phyloP scores from a whole-genome alignment of 2,797 vertebrate genomes.

The Uromys caudimaculatus region DNA sequence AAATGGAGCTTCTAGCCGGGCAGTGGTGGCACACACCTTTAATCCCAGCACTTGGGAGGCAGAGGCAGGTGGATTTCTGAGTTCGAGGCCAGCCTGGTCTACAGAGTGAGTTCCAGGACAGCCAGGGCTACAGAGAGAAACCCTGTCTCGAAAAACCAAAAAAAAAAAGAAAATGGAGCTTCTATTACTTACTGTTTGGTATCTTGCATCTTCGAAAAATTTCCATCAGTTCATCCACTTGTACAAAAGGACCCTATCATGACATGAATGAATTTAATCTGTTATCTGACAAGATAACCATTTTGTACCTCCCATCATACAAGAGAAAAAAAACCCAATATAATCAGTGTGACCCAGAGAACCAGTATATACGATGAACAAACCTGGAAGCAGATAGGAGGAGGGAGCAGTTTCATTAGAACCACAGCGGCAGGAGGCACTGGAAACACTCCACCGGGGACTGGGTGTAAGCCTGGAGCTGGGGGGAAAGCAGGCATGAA shows the following conservation, averaged over 20 bases:
- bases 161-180: background rate
- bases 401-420: conserved; percentile 98
- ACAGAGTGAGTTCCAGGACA: too few species aligned
- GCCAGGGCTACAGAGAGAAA: too few species aligned
- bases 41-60: too few species aligned
- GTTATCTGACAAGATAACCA: conserved; percentile 7
- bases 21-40: too few species aligned
- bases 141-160: too few species aligned
- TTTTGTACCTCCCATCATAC: background rate
- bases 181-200: conserved; percentile 94
- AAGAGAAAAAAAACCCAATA: background rate
- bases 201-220: conserved; percentile 96
- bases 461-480: conserved; percentile 98
- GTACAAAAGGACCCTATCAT: conserved; percentile 97
- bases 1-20: background rate
- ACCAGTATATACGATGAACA: conserved; percentile 72
- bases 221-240: conserved; percentile 99
- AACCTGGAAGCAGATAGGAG: conserved; percentile 96
- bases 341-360: background rate
- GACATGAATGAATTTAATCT: conserved; percentile 66
- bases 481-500: conserved; percentile 50
- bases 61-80: too few species aligned
- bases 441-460: conserved; percentile 98
- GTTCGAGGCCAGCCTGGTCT: too few species aligned
- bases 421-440: conserved; percentile 97